A percentile compares a stretch with the other conserved stretches of the same genome.
phyloP scores from a whole-genome alignment of 35 echinoderm and acorn worm species.

The Eucidaris tribuloides region DNA sequence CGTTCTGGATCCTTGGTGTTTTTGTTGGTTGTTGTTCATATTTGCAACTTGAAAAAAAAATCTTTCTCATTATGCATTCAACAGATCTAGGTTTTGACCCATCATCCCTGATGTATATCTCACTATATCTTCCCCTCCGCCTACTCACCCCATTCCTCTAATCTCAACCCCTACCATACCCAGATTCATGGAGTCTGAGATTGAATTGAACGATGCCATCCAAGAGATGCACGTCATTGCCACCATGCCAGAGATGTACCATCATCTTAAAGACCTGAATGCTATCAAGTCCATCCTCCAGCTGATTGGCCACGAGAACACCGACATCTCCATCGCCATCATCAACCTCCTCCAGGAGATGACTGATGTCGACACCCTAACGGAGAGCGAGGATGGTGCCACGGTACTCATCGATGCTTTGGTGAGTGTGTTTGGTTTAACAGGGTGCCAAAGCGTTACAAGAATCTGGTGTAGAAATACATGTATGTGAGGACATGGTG shows the following conservation, averaged over 20 bases:
- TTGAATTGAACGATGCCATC: conserved; percentile 83
- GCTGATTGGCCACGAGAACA: conserved; percentile 85
- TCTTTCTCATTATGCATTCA: background rate
- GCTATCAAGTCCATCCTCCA: conserved; percentile 72
- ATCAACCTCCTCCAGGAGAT: conserved; percentile 90
- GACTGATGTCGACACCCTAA: conserved; percentile 86
- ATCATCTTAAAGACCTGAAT: conserved; percentile 77
- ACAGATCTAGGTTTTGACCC: background rate
- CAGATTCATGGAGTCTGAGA: conserved; percentile 96
- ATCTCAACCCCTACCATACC: too few species aligned
- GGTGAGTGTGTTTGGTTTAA: too few species aligned
- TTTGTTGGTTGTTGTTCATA: too few species aligned
- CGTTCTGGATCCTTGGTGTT: too few species aligned
- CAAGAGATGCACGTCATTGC: conserved; percentile 96
- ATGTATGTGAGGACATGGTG: too few species aligned
- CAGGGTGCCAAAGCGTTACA: too few species aligned
- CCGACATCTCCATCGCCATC: conserved; percentile 85
- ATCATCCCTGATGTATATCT: background rate
- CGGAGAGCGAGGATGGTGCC: conserved; percentile 87
- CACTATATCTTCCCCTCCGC: background rate
- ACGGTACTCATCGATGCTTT: conserved; percentile 76
- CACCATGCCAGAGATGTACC: conserved; percentile 88
- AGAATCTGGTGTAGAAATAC: too few species aligned
- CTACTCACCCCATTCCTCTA: too few species aligned
- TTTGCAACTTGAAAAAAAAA: too few species aligned